phyloP scores from a whole-genome alignment of 2,888 invertebrate genomes.

The Euplagia quadripunctaria region DNA sequence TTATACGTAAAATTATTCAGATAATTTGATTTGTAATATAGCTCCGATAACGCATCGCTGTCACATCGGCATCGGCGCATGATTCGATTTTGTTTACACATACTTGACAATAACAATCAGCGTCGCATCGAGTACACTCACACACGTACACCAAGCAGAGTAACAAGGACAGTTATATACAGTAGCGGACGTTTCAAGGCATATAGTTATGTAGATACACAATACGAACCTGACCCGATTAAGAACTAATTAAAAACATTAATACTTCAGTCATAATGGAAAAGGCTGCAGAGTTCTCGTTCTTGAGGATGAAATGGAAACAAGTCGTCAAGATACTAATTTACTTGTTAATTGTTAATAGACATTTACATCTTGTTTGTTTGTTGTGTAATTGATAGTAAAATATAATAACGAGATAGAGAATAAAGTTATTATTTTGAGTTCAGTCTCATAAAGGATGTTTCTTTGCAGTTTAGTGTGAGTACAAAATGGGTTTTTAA shows the following conservation, averaged over 20 bases:
- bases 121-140: conserved; percentile 47
- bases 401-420: neutral
- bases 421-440: neutral
- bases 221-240: conserved; percentile 55
- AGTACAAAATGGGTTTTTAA: too few relatives aligned
- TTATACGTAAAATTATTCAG: conserved; percentile 22
- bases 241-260: conserved; percentile 55
- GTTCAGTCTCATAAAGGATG: neutral
- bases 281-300: conserved; percentile 33
- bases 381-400: neutral
- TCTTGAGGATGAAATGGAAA: conserved; percentile 25
- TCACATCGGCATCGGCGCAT: conserved; percentile 57
- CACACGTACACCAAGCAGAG: conserved; percentile 42
- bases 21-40: conserved; percentile 44
- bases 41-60: conserved; percentile 51
- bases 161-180: conserved; percentile 54
- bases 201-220: conserved; percentile 41
- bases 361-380: neutral
- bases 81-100: conserved; percentile 74
- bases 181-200: conserved; percentile 43
- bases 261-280: conserved; percentile 41
- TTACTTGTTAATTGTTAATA: neutral
- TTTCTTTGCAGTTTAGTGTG: neutral
- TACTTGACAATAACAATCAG: conserved; percentile 74
- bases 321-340: neutral